Evolutionary conservation across 2,113 vertebrate genomes (phyloP), one percentile per base, ranked within the genome.

Genomic region (Polyodon spathula): DNA sequence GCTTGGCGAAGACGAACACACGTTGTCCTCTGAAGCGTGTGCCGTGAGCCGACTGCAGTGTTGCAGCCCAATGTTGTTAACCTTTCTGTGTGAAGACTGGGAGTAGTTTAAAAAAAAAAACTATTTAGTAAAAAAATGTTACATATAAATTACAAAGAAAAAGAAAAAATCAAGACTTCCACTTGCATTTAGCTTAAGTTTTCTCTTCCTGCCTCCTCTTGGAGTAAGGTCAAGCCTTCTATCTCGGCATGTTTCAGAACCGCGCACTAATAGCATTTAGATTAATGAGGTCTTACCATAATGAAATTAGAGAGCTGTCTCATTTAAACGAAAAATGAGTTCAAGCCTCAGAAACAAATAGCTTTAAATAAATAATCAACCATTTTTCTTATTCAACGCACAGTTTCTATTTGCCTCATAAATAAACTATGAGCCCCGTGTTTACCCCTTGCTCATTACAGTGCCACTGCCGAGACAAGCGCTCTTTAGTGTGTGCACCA

Each of bases 361-460:
- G 59, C 67, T 77, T 64, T 88, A 76, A 92, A 91, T 93, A 88
- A 93, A 87, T 91, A 80, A 93, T 89, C 67, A 73, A 77, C 72
- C 69, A 74, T 74, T 84, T 84, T 88, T 85, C 79, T 76, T 66
- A 73, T 75, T 67, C 71, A 78, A 76, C 60, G 74, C 77, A 78
- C 76, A 66, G 72, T 76, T 77, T 76, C 73, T 85, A 70, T 87
- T 85, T 86, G 76, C 76, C 81, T 88, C 78, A 92, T 93, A 76
- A 93, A 94, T 93, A 92, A 93, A 84, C 88, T 73, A 95, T 65
- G 66, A 73, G 65, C 61, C 63, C 62, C 65, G 80, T 88, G 85
- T 90, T 88, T 88, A 86, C 79, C 82, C 68, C 37, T 74, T 66
- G 56, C 74, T 81, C 67, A 73, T 81, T 60, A 48, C 52, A 44